A percentile compares a stretch with the other conserved stretches of the same genome.
Evolutionary conservation across 2,888 invertebrate genomes (phyloP).

Genomic region (Cerastis rubricosa): DNA sequence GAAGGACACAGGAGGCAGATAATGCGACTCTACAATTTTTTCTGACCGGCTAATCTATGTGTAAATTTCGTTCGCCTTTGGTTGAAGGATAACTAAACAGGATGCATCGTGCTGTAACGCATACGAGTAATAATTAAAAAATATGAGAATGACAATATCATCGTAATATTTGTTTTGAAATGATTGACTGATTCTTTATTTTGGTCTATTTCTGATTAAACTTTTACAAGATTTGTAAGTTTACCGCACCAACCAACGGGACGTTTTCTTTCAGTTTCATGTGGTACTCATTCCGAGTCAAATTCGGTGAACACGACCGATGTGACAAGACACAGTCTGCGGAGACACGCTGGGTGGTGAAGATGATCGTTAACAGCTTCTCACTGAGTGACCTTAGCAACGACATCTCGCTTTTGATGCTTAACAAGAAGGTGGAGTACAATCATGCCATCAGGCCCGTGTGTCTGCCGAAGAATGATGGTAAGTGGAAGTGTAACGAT

Average conservation of each 20-base stretch:
- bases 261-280: conserved; percentile 91
- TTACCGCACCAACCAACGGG: not conserved
- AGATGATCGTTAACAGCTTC: conserved; percentile 94
- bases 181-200: not conserved
- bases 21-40: not conserved
- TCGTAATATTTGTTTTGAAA: not conserved
- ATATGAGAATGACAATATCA: not conserved
- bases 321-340: conserved; percentile 92
- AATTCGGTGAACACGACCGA: conserved; percentile 96
- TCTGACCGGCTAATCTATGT: not conserved
- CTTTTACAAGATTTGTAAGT: not conserved
- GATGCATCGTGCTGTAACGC: not conserved
- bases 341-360: conserved; percentile 93
- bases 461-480: conserved; percentile 92
- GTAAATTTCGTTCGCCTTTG: not conserved
- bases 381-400: conserved; percentile 95
- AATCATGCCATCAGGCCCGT: conserved; percentile 95
- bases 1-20: not conserved
- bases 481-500: conserved; percentile 70
- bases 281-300: conserved; percentile 97
- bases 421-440: conserved; percentile 94
- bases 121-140: not conserved
- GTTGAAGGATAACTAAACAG: not conserved
- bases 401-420: conserved; percentile 94
- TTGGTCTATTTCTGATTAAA: not conserved